Percentiles rank a stretch among this genome's conserved stretches.
These are phyloP conservation scores for Pollenia griseotomentosa DNA, from an alignment of 2,888 invertebrate species.

Conservation along the genomic window DNA sequence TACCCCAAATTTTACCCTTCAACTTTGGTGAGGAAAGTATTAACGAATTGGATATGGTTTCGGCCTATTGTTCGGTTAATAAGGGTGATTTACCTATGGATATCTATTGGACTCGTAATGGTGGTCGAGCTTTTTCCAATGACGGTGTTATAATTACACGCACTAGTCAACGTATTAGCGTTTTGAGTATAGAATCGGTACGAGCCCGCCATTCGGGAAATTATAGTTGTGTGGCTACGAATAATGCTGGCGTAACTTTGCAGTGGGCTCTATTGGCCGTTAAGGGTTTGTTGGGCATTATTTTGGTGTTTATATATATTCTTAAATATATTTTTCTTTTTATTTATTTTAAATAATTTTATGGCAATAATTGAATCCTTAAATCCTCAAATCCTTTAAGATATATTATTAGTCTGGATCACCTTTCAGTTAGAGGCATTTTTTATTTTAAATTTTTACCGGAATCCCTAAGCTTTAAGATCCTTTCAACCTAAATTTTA, in stretches of 20 bases:
- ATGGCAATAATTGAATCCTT: neutral
- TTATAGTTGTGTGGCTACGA: constrained; percentile 88
- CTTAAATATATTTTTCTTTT: constrained; percentile 58
- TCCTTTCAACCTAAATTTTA: no score
- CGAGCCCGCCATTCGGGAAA: constrained; percentile 88
- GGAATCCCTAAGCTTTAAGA: no score
- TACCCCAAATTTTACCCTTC: constrained; percentile 89
- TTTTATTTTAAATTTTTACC: neutral
- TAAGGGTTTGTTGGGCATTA: constrained; percentile 83
- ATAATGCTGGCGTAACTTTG: constrained; percentile 86
- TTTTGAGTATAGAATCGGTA: constrained; percentile 88
- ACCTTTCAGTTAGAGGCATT: neutral
- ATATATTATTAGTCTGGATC: no score
- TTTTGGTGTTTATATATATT: neutral
- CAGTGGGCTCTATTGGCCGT: constrained; percentile 86
- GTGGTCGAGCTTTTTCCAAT: constrained; percentile 83
- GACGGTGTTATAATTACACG: constrained; percentile 84
- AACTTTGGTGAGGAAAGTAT: constrained; percentile 88
- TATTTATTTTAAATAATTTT: constrained; percentile 38
- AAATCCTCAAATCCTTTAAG: neutral
- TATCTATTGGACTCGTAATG: constrained; percentile 88
- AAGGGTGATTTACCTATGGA: constrained; percentile 91
- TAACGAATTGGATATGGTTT: constrained; percentile 88
- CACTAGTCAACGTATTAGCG: constrained; percentile 84
- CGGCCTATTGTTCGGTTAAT: constrained; percentile 88